phyloP scores from a whole-genome alignment of 2,888 invertebrate species.

The Drosophila paracracens region DNA sequence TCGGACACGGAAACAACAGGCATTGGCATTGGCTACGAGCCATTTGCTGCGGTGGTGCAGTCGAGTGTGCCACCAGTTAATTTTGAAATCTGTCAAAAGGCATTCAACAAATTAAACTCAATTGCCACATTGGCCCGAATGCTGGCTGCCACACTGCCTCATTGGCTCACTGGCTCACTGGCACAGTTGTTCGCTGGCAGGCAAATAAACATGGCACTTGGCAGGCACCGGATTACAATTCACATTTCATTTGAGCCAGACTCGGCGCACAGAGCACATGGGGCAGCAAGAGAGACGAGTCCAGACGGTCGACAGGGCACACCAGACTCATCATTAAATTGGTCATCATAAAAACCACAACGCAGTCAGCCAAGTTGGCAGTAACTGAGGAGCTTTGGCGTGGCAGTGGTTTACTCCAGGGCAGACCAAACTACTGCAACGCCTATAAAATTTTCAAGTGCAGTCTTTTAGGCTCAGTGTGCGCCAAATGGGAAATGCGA shows the following conservation, averaged over 20 bases:
- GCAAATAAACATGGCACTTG: constrained; percentile 79
- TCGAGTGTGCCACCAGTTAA: constrained; percentile 76
- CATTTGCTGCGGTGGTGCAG: constrained; percentile 55
- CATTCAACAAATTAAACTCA: constrained; percentile 80
- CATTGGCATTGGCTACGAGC: constrained; percentile 15
- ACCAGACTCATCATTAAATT: constrained; percentile 52
- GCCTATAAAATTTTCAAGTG: constrained; percentile 77
- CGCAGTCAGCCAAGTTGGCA: constrained; percentile 25
- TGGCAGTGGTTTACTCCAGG: constrained; percentile 1
- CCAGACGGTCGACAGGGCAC: constrained; percentile 18
- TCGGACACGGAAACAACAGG: constrained; percentile 12
- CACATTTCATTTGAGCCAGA: constrained; percentile 70
- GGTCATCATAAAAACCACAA: constrained; percentile 62
- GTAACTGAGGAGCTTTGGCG: constrained; percentile 19
- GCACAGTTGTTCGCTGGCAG: constrained; percentile 38
- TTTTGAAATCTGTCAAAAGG: constrained; percentile 80
- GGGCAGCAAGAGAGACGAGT: constrained; percentile 1
- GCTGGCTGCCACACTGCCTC: constrained; percentile 1
- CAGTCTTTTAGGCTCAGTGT: constrained; percentile 75
- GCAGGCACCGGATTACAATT: constrained; percentile 74
- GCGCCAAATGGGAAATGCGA: constrained; percentile 62
- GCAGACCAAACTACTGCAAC: constrained; percentile 56
- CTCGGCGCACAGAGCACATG: constrained; percentile 2
- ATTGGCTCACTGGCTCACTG: constrained; percentile 2
- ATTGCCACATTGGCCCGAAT: constrained; percentile 67